A percentile compares a stretch with the other conserved stretches of the same genome.
Evolutionary conservation across 2,797 vertebrate genomes (phyloP).

Genomic region (Diglossa cyanea): DNA sequence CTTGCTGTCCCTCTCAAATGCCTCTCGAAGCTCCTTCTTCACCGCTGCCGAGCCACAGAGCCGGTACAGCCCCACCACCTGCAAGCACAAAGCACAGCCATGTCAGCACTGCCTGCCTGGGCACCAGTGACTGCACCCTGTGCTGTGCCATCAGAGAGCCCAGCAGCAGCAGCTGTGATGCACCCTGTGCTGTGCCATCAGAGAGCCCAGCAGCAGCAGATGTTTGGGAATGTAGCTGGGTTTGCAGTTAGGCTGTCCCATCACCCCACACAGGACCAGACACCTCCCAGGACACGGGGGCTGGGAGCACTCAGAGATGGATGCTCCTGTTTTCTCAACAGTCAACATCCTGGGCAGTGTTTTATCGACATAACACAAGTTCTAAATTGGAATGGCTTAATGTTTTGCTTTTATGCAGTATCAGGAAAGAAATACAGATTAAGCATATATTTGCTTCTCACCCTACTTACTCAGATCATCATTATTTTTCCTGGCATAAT

Average conservation of each 20-base stretch:
- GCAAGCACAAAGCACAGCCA: conserved; percentile 14
- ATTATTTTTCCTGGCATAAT: neutral
- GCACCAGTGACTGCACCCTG: neutral
- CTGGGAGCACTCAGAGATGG: accelerated
- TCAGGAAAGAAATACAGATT: neutral
- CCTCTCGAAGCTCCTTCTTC: conserved; percentile 97
- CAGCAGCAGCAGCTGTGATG: too few species aligned
- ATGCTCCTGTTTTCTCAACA: accelerated
- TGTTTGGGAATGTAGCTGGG: accelerated
- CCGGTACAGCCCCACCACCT: conserved; percentile 97
- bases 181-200: too few species aligned
- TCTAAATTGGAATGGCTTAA: neutral
- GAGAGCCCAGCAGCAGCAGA: neutral
- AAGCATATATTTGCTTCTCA: neutral
- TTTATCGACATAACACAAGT: neutral
- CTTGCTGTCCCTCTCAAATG: conserved; percentile 92
- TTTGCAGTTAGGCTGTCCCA: neutral
- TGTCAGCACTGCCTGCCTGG: neutral
- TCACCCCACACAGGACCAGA: accelerated
- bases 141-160: neutral
- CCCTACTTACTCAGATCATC: neutral
- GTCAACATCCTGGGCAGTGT: neutral
- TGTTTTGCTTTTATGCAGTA: neutral
- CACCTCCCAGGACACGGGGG: too few species aligned
- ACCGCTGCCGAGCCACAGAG: conserved; percentile 95